Evolutionary conservation across 2,113 vertebrate genomes (phyloP).

Genomic region (Empidonax traillii): DNA sequence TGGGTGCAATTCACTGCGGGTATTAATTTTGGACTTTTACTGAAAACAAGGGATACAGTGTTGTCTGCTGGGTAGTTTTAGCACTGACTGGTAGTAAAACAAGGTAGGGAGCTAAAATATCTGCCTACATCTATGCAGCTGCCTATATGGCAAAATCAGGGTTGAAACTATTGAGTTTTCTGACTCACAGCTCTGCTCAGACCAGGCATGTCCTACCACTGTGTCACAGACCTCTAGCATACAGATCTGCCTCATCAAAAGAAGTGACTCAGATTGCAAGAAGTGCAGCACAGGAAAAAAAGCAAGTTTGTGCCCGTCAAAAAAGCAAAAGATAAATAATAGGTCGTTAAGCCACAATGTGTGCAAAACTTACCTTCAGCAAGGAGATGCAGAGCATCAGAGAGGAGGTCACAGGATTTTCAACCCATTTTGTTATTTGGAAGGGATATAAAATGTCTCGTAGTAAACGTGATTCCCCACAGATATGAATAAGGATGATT

Average conservation of each 20-base stretch:
- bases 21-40: constrained; percentile 32
- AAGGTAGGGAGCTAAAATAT: background rate
- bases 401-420: background rate
- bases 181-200: background rate
- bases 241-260: background rate
- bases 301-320: background rate
- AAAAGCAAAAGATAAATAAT: background rate
- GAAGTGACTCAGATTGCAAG: background rate
- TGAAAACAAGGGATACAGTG: background rate
- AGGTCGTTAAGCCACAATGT: background rate
- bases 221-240: background rate
- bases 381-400: background rate
- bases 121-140: background rate
- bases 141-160: background rate
- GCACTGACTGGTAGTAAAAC: background rate
- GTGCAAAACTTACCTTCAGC: background rate
- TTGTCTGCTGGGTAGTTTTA: background rate
- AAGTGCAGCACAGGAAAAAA: background rate
- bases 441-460: background rate
- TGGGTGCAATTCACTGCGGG: background rate
- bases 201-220: background rate
- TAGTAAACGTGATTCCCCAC: background rate
- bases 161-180: background rate
- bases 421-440: background rate
- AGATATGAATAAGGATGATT: background rate